Base-by-base conservation (phyloP, 2,888 invertebrate genomes). In the Uloborus plumipes region DNA sequence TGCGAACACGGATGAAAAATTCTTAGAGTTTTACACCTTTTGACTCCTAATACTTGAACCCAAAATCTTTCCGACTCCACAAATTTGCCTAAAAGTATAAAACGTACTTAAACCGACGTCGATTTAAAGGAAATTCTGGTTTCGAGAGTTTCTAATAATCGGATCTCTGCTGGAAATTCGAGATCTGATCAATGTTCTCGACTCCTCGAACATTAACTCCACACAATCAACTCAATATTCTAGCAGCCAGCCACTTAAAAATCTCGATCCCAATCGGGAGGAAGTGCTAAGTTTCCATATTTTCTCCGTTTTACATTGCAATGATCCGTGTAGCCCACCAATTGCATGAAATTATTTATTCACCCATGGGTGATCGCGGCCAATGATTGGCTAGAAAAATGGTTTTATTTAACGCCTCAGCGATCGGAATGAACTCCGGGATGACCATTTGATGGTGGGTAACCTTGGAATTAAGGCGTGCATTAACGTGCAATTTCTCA, bases 311-410 rank as follows among this genome's bases (percentile, higher is more conserved):
- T 26, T 71, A 14, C 47, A 22, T 71, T 71, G 58, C 61, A 71
- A 71, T 71, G 61, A 71, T 71, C 77, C 70, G 47, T 61, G 50
- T 31, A 39, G 50, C 66, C 47, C 65, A 61, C 59, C 69, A 76
- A 62, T 53, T 69, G 20, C 65, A 66, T 80, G 62, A 80, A 80
- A 80, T 80, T 80, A 80, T 67, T 73, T 73, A 80, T 73, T 80
- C 72, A 80, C 69, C 73, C 79, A 80, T 80, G 73, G 59, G 55
- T 80, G 67, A 73, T 20, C 67, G 31, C 61, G 62, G 20, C 49
- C 58, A 50, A 47, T 59, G 62, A 73, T 73, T 73, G 73, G 79
- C 47, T 61, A 55, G 65, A 58, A 73, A 80, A 73, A 73, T 69
- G 72, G 58, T 49, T 73, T 80, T 61, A 61, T 80, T 80, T 72